phyloP scores from a whole-genome alignment of 1,140 invertebrate species.

The Drosophila bocqueti region DNA sequence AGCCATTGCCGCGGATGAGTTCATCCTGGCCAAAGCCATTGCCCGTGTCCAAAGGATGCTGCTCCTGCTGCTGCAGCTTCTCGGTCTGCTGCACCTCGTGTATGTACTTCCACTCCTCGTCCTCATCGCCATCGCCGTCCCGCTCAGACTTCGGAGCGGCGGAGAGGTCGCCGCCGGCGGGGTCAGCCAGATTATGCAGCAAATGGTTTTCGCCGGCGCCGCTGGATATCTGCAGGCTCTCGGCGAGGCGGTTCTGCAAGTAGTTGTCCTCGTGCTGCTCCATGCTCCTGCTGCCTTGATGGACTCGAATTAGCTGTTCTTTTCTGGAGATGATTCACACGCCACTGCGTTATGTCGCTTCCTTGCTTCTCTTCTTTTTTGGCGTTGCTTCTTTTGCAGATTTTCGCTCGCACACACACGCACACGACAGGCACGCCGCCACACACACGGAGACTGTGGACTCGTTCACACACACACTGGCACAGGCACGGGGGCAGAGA shows the following conservation, averaged over 20 bases:
- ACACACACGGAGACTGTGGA: slow-evolving; percentile 28
- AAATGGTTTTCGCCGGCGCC: slow-evolving; percentile 45
- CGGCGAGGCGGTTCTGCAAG: slow-evolving; percentile 72
- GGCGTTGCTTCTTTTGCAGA: slow-evolving; percentile 64
- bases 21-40: slow-evolving; percentile 25
- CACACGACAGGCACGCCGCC: slow-evolving; percentile 46
- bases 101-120: slow-evolving; percentile 82
- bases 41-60: slow-evolving; percentile 24
- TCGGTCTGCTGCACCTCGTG: slow-evolving; percentile 83
- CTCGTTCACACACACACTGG: slow-evolving; percentile 50
- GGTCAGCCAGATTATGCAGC: slow-evolving; percentile 39
- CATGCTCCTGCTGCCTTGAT: slow-evolving; percentile 56
- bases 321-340: slow-evolving; percentile 69
- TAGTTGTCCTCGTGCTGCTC: slow-evolving; percentile 82
- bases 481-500: slow-evolving; percentile 25
- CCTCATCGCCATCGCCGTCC: slow-evolving; percentile 65
- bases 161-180: slow-evolving; percentile 54
- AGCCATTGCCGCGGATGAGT: slow-evolving; percentile 18
- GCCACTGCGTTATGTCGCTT: slow-evolving; percentile 55
- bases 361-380: slow-evolving; percentile 41
- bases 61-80: slow-evolving; percentile 65
- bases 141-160: slow-evolving; percentile 55
- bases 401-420: slow-evolving; percentile 61
- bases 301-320: slow-evolving; percentile 16
- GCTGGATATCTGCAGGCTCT: slow-evolving; percentile 73